phyloP scores from a whole-genome alignment of 2,113 vertebrate species.

The Ailuropoda melanoleuca region DNA sequence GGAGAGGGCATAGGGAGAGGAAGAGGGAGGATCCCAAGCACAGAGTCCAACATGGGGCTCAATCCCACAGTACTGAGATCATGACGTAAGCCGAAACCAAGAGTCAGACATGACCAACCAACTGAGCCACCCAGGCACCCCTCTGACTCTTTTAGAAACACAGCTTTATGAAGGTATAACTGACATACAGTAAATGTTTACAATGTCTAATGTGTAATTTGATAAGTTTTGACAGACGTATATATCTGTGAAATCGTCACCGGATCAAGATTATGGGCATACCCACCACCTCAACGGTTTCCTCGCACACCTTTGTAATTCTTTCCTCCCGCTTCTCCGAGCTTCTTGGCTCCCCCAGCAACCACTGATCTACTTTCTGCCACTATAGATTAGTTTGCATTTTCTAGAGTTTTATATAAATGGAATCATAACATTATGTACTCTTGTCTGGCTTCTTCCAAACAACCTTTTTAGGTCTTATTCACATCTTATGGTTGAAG shows the following conservation, averaged over 20 bases:
- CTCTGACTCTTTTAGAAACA: background rate
- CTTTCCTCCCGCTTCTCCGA: background rate
- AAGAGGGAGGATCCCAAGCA: background rate
- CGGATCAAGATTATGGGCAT: background rate
- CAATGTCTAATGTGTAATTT: background rate
- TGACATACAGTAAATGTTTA: background rate
- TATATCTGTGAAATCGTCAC: background rate
- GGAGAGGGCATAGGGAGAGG: background rate
- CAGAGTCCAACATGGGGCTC: background rate
- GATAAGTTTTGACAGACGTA: background rate
- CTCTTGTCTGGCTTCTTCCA: background rate
- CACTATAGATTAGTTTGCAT: background rate
- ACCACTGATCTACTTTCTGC: background rate
- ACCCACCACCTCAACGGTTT: background rate
- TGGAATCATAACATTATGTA: background rate
- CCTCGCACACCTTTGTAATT: background rate
- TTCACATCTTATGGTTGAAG: background rate
- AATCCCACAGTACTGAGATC: background rate
- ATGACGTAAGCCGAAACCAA: background rate
- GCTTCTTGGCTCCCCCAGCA: background rate
- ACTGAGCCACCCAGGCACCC: background rate
- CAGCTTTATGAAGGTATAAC: background rate
- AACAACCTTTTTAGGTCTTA: conserved; percentile 28
- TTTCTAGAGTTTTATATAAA: conserved; percentile 35
- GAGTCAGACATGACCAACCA: background rate